Percentiles rank a stretch among this genome's conserved stretches.
Evolutionary conservation across 2,113 vertebrate genomes (phyloP).

Genomic region (Sylvicapra grimmia): DNA sequence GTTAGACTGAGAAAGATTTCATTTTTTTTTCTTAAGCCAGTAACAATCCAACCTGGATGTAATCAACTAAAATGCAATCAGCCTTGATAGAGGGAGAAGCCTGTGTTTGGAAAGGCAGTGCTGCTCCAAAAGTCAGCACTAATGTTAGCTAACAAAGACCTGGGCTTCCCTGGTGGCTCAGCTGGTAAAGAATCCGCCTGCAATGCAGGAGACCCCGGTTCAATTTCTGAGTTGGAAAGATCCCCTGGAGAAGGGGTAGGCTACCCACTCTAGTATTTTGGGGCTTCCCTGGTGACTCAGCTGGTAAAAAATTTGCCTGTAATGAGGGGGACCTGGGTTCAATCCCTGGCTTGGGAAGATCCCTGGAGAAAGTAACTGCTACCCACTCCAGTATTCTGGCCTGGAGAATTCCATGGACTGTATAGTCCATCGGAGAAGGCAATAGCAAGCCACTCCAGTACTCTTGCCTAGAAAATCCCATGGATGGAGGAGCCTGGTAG

Average conservation of each 20-base stretch:
- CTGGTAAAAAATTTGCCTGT: neutral
- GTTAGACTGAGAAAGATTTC: neutral
- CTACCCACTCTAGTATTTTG: neutral
- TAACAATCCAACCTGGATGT: neutral
- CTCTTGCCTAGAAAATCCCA: no score
- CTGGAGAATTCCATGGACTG: neutral
- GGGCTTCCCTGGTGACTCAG: neutral
- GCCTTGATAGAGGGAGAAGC: neutral
- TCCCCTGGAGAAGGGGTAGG: neutral
- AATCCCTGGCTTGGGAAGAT: neutral
- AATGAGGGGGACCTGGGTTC: neutral
- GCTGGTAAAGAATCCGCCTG: neutral
- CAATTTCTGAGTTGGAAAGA: neutral
- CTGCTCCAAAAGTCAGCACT: neutral
- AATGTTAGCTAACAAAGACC: neutral
- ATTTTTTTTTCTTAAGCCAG: neutral
- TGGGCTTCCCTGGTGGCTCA: neutral
- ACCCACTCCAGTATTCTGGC: neutral
- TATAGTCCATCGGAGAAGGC: no score
- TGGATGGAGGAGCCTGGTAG: no score
- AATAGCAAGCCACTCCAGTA: no score
- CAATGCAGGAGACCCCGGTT: neutral
- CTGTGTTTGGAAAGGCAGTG: neutral
- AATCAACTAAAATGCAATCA: neutral
- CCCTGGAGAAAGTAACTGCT: neutral